Evolutionary conservation across 2,113 vertebrate species (phyloP).

Genomic region (Crotalus helleri): DNA sequence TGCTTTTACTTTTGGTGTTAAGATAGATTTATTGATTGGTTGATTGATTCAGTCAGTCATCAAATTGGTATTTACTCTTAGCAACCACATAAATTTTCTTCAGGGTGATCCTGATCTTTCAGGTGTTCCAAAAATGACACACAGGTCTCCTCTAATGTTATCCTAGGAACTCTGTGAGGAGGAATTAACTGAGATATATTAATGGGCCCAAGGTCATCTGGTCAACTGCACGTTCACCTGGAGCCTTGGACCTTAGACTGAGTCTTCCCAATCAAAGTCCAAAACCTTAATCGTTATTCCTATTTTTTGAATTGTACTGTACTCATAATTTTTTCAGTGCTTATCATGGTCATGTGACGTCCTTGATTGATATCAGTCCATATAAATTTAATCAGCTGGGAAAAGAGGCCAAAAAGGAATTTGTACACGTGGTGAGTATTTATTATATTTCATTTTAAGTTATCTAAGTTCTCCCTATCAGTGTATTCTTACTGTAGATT

Average conservation of each 20-base stretch:
- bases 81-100: not conserved
- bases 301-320: not conserved
- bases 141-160: not conserved
- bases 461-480: not conserved
- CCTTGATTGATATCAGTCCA: conserved; percentile 96
- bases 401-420: conserved; percentile 77
- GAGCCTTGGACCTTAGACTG: not conserved
- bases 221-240: not conserved
- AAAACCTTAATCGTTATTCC: not conserved
- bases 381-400: conserved; percentile 91
- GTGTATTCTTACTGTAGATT: not conserved
- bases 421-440: conserved; percentile 89
- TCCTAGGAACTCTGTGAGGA: not conserved
- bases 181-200: not conserved
- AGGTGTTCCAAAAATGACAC: not conserved
- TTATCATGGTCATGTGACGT: conserved; percentile 94
- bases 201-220: not conserved
- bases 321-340: conserved; percentile 76
- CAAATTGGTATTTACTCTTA: not conserved
- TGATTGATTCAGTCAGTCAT: not conserved
- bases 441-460: not conserved
- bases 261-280: not conserved
- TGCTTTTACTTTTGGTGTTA: not conserved
- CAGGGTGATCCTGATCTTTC: not conserved
- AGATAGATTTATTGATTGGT: not conserved